Evolutionary conservation across 2,888 invertebrate species (phyloP), one percentile per base, ranked within the genome.

Genomic region (Phorcus lineatus): DNA sequence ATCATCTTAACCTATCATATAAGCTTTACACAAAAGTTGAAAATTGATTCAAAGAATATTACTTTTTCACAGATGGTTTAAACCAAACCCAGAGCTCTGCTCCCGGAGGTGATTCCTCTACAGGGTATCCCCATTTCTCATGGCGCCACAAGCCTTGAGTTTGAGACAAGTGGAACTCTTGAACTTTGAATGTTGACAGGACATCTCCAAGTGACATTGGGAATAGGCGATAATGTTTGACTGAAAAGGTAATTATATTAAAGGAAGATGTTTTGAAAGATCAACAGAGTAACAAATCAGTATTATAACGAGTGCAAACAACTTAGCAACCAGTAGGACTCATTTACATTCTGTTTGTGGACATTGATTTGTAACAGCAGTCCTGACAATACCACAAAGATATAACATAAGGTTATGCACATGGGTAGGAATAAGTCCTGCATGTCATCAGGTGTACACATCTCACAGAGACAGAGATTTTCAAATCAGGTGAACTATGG

Each of bases 21-120:
- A 7, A 36, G 2, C 4, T 4, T 36, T 36, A 36, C 2, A 36
- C 7, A 36, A 36, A 36, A 36, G 7, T 2, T 47, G 7, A 13
- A 47, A 1, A 47, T 11, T 1, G 47, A 11, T 47, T 47, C 13
- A 11, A 75, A 47, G 6, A 9, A 22, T 79, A 91, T 91, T 90
- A 94, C 94, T 94, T 94, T 75, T 90, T 86, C 0, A 95, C 83
- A 22, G 83, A 79, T n/a, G 88, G 86, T 74, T 95, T 95, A 91
- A 99, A 99, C 98, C 98, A 98, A 0, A 97, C 97, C 95, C 96
- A 97, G 0, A 99, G 94, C 93, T 99, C 98, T 1, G 98, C 98
- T 7, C 99, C 99, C 0, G 98, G 97, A 0, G 98, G 96, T 2
- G 98, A 96, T 92, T 97, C 96, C 16, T 96, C 93, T 40, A 97